phyloP scores from a whole-genome alignment of 2,888 invertebrate species.

The Andricus curvator region DNA sequence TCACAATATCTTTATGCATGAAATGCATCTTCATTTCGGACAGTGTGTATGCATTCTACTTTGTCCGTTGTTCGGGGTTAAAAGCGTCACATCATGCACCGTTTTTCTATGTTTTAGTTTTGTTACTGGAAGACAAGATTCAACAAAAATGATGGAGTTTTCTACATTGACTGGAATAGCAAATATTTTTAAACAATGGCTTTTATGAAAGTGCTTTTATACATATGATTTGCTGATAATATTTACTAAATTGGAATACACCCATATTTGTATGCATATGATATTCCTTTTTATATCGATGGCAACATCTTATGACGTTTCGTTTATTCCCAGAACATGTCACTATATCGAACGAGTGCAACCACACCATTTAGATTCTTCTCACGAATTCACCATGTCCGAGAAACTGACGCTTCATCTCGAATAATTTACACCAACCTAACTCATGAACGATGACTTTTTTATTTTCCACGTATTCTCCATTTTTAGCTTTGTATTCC shows the following conservation, averaged over 20 bases:
- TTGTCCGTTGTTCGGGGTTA: not conserved
- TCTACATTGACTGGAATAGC: not conserved
- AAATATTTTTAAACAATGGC: not conserved
- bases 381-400: slow-evolving; percentile 20
- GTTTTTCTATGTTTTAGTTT: not conserved
- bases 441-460: not conserved
- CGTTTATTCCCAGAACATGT: not conserved
- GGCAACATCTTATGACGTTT: too few species aligned
- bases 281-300: not conserved
- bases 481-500: not conserved
- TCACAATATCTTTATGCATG: not conserved
- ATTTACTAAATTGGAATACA: too few species aligned
- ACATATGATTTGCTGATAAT: too few species aligned
- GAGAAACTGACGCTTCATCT: slow-evolving; percentile 26
- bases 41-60: not conserved
- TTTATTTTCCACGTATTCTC: slow-evolving; percentile 4
- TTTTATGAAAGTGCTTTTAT: not conserved
- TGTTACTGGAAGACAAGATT: not conserved
- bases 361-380: slow-evolving; percentile 22
- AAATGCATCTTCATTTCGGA: not conserved
- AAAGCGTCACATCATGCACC: not conserved
- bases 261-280: not conserved
- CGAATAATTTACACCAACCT: slow-evolving; percentile 32
- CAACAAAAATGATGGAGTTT: not conserved
- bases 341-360: not conserved